Conservation (phyloP, 2,888 invertebrate species). For the Drosophila tanythrix region DNA sequence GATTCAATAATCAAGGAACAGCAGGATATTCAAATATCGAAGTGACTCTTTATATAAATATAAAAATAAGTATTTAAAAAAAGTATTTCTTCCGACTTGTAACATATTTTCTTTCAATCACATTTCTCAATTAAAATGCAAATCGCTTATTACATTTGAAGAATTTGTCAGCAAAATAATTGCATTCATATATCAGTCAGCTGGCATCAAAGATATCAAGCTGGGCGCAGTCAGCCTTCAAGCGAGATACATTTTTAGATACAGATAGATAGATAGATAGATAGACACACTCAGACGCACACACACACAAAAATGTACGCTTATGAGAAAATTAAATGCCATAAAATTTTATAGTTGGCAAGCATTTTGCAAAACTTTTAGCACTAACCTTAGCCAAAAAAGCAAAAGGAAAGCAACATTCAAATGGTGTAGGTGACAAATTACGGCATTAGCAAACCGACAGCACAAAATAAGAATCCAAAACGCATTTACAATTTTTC, state of each 20-base stretch:
- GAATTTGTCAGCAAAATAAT: constrained; percentile 68
- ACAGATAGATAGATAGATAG: constrained; percentile 1
- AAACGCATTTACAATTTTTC: constrained; percentile 22
- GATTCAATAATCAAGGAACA: constrained; percentile 2
- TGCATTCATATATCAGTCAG: constrained; percentile 65
- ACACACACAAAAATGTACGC: constrained; percentile 46
- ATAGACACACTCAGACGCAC: not conserved
- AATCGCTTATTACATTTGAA: constrained; percentile 30
- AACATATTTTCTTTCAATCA: constrained; percentile 24
- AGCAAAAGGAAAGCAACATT: constrained; percentile 22
- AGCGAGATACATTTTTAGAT: constrained; percentile 58
- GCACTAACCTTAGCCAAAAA: constrained; percentile 46
- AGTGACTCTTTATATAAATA: not conserved
- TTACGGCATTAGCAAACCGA: constrained; percentile 35
- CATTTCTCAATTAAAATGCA: constrained; percentile 56
- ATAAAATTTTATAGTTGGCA: constrained; percentile 69
- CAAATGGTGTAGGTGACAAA: constrained; percentile 71
- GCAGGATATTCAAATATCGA: not conserved
- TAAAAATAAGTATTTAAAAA: not conserved
- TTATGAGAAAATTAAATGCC: constrained; percentile 77
- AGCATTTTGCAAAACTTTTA: constrained; percentile 72
- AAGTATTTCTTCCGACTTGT: not conserved
- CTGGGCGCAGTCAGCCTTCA: constrained; percentile 60
- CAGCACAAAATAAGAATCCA: constrained; percentile 29
- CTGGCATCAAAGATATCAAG: constrained; percentile 67